A percentile compares a stretch with the other conserved stretches of the same genome.
Conservation (phyloP, 2,888 invertebrate species). For the Lithophane socia region DNA sequence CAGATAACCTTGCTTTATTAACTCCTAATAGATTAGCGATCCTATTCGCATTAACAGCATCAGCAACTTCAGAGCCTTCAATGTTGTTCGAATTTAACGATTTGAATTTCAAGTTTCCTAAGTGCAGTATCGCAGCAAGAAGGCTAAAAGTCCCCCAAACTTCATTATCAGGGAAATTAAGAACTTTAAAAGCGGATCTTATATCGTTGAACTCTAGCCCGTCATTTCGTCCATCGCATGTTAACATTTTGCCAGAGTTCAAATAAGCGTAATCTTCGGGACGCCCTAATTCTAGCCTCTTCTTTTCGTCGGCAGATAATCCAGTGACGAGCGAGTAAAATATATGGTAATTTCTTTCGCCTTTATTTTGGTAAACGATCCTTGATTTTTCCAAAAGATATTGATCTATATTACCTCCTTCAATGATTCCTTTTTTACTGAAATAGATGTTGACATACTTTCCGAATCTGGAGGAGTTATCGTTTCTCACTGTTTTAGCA, state of each 20-base stretch:
- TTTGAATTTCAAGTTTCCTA: conserved; percentile 97
- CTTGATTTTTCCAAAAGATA: conserved; percentile 98
- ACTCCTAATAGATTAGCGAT: conserved; percentile 94
- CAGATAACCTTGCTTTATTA: conserved; percentile 92
- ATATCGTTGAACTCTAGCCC: conserved; percentile 96
- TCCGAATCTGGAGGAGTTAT: conserved; percentile 98
- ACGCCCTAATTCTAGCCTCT: conserved; percentile 93
- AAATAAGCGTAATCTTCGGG: conserved; percentile 95
- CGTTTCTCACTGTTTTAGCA: conserved; percentile 98
- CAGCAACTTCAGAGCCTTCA: conserved; percentile 96
- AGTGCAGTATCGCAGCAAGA: conserved; percentile 96
- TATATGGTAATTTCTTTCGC: conserved; percentile 98
- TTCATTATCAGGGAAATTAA: conserved; percentile 96
- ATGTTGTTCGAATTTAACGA: conserved; percentile 94
- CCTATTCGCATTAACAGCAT: conserved; percentile 92
- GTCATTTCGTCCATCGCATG: conserved; percentile 96
- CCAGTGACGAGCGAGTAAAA: conserved; percentile 98
- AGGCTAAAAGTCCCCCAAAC: conserved; percentile 96
- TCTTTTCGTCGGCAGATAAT: conserved; percentile 94
- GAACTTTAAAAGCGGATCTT: conserved; percentile 97
- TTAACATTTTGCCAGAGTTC: conserved; percentile 94
- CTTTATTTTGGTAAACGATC: conserved; percentile 96
- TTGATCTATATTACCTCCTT: conserved; percentile 98
- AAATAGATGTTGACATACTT: conserved; percentile 98
- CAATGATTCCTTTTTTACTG: conserved; percentile 95